Evolutionary conservation across 1,140 invertebrate species (phyloP).

Genomic region (Homarus americanus): DNA sequence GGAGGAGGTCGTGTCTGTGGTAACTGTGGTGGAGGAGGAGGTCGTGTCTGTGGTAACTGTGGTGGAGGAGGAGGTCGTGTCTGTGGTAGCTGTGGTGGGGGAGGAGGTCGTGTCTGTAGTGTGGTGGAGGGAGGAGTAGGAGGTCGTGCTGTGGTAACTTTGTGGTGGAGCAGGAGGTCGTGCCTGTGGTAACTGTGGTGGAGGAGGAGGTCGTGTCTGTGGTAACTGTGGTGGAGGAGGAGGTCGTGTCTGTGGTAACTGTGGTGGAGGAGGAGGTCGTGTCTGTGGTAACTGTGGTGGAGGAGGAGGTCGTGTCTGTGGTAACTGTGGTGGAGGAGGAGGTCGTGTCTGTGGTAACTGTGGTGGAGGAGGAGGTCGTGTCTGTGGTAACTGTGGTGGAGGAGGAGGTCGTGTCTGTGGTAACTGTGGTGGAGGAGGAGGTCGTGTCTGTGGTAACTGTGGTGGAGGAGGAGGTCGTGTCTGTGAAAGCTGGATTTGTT

Average conservation of each 20-base stretch:
- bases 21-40: background rate
- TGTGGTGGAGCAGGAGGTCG: background rate
- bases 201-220: background rate
- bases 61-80: background rate
- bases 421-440: no score
- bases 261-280: background rate
- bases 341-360: no score
- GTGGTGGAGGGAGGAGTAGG: background rate
- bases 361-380: background rate
- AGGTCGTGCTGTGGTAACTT: background rate
- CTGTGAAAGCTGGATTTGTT: no score
- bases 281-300: background rate
- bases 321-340: background rate
- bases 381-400: background rate
- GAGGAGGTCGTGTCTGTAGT: background rate
- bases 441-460: no score
- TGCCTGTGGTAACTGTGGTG: background rate
- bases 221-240: background rate
- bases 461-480: no score
- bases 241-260: no score
- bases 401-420: no score
- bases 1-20: background rate
- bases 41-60: background rate
- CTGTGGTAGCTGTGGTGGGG: background rate
- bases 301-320: background rate